Evolutionary conservation across 2,113 vertebrate species (phyloP).

Genomic region (Neodon shergylaensis): DNA sequence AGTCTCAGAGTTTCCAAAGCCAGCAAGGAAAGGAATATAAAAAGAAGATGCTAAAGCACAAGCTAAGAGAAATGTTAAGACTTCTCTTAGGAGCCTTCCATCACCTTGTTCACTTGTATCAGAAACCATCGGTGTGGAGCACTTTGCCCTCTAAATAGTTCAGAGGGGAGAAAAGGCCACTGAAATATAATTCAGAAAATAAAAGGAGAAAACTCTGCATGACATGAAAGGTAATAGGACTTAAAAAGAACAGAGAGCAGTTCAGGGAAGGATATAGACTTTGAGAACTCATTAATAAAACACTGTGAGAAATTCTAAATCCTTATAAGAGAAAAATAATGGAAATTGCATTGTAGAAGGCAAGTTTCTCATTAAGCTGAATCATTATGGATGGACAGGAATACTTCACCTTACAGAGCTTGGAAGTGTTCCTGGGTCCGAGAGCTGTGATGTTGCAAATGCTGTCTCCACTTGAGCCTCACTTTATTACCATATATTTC

Average conservation of each 20-base stretch:
- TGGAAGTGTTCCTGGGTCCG: background rate
- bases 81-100: background rate
- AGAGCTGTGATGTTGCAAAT: accelerated
- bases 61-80: background rate
- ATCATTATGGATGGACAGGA: background rate
- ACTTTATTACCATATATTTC: slow-evolving; percentile 49
- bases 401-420: background rate
- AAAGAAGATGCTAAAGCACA: background rate
- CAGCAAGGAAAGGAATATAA: background rate
- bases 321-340: background rate
- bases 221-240: background rate
- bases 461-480: background rate
- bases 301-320: background rate
- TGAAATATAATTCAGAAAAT: background rate
- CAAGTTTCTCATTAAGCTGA: background rate
- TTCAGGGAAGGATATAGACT: background rate
- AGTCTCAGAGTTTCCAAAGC: background rate
- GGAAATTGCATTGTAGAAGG: background rate
- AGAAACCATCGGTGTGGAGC: background rate
- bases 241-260: background rate
- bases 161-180: background rate
- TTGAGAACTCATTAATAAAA: background rate
- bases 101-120: background rate
- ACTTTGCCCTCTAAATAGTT: background rate
- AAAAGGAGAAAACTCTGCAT: background rate